Evolutionary conservation across 2,113 vertebrate genomes (phyloP), one percentile per base, ranked within the genome.

Genomic region (Heloderma charlesbogerti): DNA sequence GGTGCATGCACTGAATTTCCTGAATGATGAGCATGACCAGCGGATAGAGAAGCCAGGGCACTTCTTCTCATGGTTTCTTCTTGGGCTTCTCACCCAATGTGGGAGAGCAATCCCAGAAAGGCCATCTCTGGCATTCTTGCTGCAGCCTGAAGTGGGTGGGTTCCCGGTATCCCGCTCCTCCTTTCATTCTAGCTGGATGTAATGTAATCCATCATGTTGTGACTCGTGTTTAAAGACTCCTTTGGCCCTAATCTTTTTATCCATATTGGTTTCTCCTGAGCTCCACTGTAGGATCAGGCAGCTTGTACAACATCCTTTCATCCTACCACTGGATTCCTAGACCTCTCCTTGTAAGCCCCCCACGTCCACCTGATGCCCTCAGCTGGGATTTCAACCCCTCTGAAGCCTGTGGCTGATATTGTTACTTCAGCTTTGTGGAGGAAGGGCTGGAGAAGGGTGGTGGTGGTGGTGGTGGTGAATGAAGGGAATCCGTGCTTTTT

Each of bases 191-290:
- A 22, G 34, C 34, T 48, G 78, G 45, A 80, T 27, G 45, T 16
- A 82, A 40, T 69, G 84, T 91, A 91, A 83, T 25, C 89, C 85
- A 45, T 87, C 63, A 93, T 90, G 90, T 93, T 92, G 94, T 92
- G 91, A 69, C 78, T 13, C 34, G 4, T 13, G 77, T 40, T 92
- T 90, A 90, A 93, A 94, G 92, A 74, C 88, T 74, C n/a, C 0
- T 77, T 92, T 93, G 92, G 95, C 93, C 91, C 94, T 96, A 95
- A 95, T 93, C 94, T 82, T 89, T 40, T 51, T 83, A 93, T 94
- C 89, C 87, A 94, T 93, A 91, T 92, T 86, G 92, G 93, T 88
- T 94, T 92, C 93, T 82, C 60, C 94, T 89, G 91, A 95, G 94
- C 86, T 83, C 84, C 0, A 0, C 86, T 43, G 94, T 20, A 92